phyloP scores from a whole-genome alignment of 2,797 vertebrate species.

The Liparis tanakae region DNA sequence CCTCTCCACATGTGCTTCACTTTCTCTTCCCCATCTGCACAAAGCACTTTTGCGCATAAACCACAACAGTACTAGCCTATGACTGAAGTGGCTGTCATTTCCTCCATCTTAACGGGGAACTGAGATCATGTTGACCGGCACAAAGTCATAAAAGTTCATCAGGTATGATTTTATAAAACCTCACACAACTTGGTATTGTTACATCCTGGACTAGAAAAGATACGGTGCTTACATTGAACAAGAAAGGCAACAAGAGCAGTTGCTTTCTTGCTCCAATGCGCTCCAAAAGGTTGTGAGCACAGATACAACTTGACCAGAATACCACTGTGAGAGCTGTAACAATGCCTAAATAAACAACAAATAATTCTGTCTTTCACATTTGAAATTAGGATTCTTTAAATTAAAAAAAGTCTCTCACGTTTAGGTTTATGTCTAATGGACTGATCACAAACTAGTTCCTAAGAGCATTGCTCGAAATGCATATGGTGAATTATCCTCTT shows the following conservation, averaged over 20 bases:
- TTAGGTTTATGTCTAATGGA: background rate
- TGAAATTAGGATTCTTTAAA: background rate
- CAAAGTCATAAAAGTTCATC: background rate
- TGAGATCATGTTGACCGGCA: background rate
- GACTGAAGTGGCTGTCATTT: background rate
- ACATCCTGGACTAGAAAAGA: background rate
- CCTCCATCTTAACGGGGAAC: background rate
- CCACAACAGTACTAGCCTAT: background rate
- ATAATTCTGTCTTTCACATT: background rate
- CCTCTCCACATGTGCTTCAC: background rate
- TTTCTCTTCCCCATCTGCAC: slow-evolving; percentile 12
- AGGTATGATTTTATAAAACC: background rate
- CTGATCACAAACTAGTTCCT: background rate
- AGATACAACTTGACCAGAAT: background rate
- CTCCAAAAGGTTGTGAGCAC: background rate
- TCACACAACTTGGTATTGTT: background rate
- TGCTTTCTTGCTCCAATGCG: too few species aligned
- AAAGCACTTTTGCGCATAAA: background rate
- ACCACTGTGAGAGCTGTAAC: background rate
- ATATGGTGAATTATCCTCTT: background rate
- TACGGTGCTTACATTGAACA: background rate
- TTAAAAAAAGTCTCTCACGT: background rate
- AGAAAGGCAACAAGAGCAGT: background rate
- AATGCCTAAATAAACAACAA: background rate
- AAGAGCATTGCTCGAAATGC: background rate